These are phyloP conservation scores for Atethmia centrago DNA, from an alignment of 2,888 invertebrate species.

Conservation along the genomic window DNA sequence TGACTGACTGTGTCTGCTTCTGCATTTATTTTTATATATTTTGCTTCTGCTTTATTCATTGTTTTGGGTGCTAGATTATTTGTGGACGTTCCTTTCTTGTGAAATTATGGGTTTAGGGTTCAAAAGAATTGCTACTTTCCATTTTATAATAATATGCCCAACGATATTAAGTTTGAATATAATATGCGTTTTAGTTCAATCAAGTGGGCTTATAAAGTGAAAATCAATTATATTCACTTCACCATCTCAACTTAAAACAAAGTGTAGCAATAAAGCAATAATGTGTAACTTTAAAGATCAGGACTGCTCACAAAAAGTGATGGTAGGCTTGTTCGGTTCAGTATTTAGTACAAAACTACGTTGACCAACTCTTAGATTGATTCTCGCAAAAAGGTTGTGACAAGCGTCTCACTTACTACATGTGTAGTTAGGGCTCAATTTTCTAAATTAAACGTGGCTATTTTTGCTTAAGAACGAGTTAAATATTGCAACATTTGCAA, in stretches of 20 bases:
- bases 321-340: conserved; percentile 9
- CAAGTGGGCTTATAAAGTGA: conserved; percentile 32
- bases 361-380: conserved; percentile 55
- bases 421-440: background rate
- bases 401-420: conserved; percentile 10
- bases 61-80: background rate
- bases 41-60: background rate
- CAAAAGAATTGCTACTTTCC: background rate
- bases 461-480: background rate
- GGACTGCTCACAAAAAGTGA: conserved; percentile 41
- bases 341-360: conserved; percentile 47
- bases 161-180: background rate
- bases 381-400: conserved; percentile 47
- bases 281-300: conserved; percentile 46
- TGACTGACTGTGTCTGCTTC: background rate
- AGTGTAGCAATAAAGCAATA: conserved; percentile 44
- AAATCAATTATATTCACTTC: conserved; percentile 54
- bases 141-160: background rate
- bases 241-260: conserved; percentile 40
- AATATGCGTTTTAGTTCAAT: conserved; percentile 30
- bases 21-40: background rate
- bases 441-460: conserved; percentile 6
- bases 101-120: background rate
- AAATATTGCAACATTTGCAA: background rate
- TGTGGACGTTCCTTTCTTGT: background rate